Evolutionary conservation across 2,888 invertebrate genomes (phyloP).

Genomic region (Mesochorus sp.): DNA sequence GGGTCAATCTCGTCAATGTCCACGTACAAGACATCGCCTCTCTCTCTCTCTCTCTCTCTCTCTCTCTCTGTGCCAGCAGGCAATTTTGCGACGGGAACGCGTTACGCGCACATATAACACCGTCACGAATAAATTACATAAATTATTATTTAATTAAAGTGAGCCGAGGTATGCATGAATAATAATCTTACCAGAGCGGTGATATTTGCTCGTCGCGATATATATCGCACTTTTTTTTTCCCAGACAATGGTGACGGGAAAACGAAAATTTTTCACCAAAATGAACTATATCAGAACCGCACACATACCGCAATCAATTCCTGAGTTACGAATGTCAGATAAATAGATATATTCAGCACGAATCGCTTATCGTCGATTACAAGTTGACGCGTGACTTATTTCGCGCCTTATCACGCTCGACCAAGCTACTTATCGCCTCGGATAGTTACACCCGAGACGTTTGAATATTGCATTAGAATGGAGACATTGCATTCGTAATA

Average conservation of each 20-base stretch:
- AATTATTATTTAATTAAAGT: conserved; percentile 68
- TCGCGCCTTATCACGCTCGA: conserved; percentile 28
- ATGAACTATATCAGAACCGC: background rate
- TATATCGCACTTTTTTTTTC: conserved; percentile 45
- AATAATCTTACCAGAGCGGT: conserved; percentile 41
- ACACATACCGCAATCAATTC: background rate
- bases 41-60: background rate
- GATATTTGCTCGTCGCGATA: conserved; percentile 35
- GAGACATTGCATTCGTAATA: background rate
- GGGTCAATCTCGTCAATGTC: conserved; percentile 56
- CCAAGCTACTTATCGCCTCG: background rate
- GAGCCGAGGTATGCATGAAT: conserved; percentile 60
- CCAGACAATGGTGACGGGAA: conserved; percentile 54
- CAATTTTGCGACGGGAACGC: conserved; percentile 5
- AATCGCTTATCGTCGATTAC: conserved; percentile 37
- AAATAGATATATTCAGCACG: conserved; percentile 36
- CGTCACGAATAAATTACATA: conserved; percentile 61
- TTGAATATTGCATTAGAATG: background rate
- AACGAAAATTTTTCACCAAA: conserved; percentile 13
- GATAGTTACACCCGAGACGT: background rate
- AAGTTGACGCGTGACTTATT: conserved; percentile 22
- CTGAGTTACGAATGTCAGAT: conserved; percentile 12
- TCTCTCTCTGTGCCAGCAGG: background rate
- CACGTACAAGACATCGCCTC: background rate
- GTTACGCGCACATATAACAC: conserved; percentile 24